These are phyloP conservation scores for Eupeodes corollae DNA, from an alignment of 1,140 invertebrate species.

Conservation along the genomic window DNA sequence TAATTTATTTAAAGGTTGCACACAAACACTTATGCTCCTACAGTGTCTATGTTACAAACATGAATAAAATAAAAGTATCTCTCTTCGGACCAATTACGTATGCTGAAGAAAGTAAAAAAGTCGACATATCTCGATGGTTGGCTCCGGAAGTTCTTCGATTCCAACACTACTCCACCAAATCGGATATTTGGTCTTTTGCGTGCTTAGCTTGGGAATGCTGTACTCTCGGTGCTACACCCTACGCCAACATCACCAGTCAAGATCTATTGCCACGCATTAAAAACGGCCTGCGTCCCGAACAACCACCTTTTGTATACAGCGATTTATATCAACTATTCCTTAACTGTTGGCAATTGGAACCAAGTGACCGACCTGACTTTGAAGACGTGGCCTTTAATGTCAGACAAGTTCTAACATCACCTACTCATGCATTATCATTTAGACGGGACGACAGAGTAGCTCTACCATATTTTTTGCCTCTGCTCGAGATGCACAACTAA, in stretches of 20 bases:
- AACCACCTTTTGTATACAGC: slow-evolving; percentile 58
- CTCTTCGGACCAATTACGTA: slow-evolving; percentile 24
- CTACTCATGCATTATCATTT: slow-evolving; percentile 28
- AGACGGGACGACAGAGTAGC: slow-evolving; percentile 14
- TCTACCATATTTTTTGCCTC: slow-evolving; percentile 31
- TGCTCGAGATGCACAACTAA: slow-evolving; percentile 23
- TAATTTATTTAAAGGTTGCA: slow-evolving; percentile 43
- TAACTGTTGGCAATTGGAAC: slow-evolving; percentile 75
- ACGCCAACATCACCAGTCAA: slow-evolving; percentile 46
- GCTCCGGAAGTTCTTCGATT: slow-evolving; percentile 62
- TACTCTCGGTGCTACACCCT: slow-evolving; percentile 71
- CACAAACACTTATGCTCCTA: slow-evolving; percentile 62
- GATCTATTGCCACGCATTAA: slow-evolving; percentile 59
- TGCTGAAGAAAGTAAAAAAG: slow-evolving; percentile 36
- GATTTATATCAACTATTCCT: slow-evolving; percentile 71
- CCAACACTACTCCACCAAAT: slow-evolving; percentile 51
- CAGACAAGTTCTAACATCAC: slow-evolving; percentile 33
- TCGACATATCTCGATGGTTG: slow-evolving; percentile 64
- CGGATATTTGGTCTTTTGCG: slow-evolving; percentile 74
- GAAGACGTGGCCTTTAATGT: slow-evolving; percentile 42
- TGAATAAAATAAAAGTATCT: slow-evolving; percentile 28
- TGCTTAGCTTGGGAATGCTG: slow-evolving; percentile 73
- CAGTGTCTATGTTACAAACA: slow-evolving; percentile 46
- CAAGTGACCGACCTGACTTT: slow-evolving; percentile 63
- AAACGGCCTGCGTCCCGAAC: slow-evolving; percentile 55